Conservation (phyloP, 37 sponge, comb jelly and placozoan genomes). For the Crambe crambe region DNA sequence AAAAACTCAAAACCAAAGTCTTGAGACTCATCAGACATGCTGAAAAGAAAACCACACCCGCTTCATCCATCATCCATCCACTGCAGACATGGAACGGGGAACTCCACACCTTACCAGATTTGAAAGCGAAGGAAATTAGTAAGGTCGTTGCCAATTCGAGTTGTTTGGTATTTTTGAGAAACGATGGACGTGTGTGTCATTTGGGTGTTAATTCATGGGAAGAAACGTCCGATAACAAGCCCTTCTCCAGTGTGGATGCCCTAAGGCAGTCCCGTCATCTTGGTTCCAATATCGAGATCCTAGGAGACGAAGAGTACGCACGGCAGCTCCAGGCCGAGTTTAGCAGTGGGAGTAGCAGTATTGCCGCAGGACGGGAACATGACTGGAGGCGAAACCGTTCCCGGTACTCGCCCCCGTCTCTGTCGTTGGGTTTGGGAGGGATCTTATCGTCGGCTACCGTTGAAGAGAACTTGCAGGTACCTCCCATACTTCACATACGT, state of each 20-base stretch:
- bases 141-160: slow-evolving; percentile 49
- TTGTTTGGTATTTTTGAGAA: slow-evolving; percentile 49
- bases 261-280: background rate
- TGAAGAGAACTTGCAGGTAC: background rate
- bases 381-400: background rate
- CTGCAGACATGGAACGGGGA: slow-evolving; percentile 11
- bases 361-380: background rate
- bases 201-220: slow-evolving; percentile 12
- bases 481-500: background rate
- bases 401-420: background rate
- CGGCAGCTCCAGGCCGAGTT: slow-evolving; percentile 53
- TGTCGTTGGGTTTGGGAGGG: background rate
- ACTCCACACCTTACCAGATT: slow-evolving; percentile 7
- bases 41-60: slow-evolving; percentile 16
- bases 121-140: slow-evolving; percentile 9
- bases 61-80: slow-evolving; percentile 5
- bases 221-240: background rate
- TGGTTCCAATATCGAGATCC: slow-evolving; percentile 37
- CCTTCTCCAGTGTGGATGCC: background rate
- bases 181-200: slow-evolving; percentile 67
- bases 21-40: slow-evolving; percentile 19
- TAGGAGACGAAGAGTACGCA: slow-evolving; percentile 74
- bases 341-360: background rate
- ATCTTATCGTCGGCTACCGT: too few species aligned
- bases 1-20: slow-evolving; percentile 28